Evolutionary conservation across 2,113 vertebrate genomes (phyloP), one percentile per base, ranked within the genome.

Genomic region (Scomber colias): DNA sequence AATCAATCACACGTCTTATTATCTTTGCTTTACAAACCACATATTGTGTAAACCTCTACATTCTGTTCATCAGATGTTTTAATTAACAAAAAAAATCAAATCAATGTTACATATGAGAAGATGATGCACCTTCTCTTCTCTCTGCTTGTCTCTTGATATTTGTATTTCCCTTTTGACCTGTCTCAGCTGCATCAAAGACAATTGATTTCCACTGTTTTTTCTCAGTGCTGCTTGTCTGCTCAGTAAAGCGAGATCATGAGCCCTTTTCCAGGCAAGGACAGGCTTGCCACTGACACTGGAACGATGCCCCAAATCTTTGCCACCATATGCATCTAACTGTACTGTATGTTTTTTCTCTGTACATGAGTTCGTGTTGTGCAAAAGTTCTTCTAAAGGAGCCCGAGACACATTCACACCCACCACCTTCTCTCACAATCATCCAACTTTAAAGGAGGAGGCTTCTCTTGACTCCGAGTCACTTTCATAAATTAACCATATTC

Each of bases 401-500:
- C 31, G 27, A 74, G 49, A 61, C 21, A 63, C 16, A 48, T 50
- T 83, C 65, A 40, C 73, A 63, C 19, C 24, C 49, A 46, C 64
- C 21, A 11, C 15, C 53, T 55, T 55, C 10, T 54, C 62, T 11
- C 7, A 9, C 60, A 24, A 13, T 67, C 76, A 7, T 78, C 67
- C 15, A 53, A 68, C 63, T 71, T 79, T 71, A 65, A 55, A 67
- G 16, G 35, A 40, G 9, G 6, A 64, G 75, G 55, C 72, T 15
- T 9, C 17, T 62, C 31, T 68, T 50, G 64, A 85, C 67, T 77
- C 49, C 0, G 1, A 87, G 65, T 59, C 55, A 17, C 59, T 75
- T 84, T 90, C 88, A 90, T 91, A 77, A 87, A 91, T 91, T 79
- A 92, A 89, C 40, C 81, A 91, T 86, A 50, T 45, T 46, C 66